These are phyloP conservation scores for Ranitomeya variabilis DNA, from an alignment of 2,113 vertebrate species.

Conservation along the genomic window DNA sequence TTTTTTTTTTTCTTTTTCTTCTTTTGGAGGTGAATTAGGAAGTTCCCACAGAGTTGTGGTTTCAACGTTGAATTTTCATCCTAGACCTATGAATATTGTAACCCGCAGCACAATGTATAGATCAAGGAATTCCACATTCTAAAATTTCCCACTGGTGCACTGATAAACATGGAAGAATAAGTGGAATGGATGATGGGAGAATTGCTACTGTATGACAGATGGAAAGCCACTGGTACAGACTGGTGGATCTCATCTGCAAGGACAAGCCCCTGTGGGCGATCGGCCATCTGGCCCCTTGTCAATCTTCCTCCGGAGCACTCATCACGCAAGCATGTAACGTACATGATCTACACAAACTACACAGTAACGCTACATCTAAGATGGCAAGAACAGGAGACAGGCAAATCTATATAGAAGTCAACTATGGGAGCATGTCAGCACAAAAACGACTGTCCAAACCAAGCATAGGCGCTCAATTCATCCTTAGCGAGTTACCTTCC, in stretches of 20 bases:
- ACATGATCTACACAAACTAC: background rate
- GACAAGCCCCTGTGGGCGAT: background rate
- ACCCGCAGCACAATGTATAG: background rate
- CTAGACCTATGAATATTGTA: no score
- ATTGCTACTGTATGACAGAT: background rate
- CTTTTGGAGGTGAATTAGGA: no score
- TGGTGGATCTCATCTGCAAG: conserved; percentile 2
- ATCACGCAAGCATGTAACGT: background rate
- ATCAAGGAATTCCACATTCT: background rate
- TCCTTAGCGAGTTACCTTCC: no score
- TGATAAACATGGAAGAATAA: background rate
- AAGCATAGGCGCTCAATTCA: no score
- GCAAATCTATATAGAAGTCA: no score
- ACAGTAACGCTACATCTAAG: no score
- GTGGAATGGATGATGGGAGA: background rate
- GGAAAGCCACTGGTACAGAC: background rate
- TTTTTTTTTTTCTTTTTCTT: no score
- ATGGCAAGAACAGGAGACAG: no score
- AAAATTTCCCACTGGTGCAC: background rate
- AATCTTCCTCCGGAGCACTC: background rate
- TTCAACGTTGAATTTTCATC: no score
- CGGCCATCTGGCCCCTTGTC: background rate
- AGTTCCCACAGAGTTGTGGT: no score
- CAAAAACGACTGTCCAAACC: no score
- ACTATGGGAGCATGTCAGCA: no score